These are phyloP conservation scores for Pelusios castaneus DNA, from an alignment of 2,113 vertebrate species.

Conservation along the genomic window DNA sequence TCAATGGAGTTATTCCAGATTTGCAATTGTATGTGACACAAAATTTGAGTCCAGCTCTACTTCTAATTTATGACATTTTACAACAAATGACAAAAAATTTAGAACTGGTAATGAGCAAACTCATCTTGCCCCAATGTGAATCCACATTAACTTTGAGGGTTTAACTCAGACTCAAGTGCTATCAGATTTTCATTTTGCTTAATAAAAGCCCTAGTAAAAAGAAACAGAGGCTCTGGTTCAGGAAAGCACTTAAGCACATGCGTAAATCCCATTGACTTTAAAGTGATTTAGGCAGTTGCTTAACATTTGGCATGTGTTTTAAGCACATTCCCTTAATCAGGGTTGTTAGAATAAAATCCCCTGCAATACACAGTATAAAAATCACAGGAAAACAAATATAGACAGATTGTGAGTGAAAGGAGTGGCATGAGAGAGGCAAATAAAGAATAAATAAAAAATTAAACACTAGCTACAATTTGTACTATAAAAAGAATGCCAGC, in stretches of 20 bases:
- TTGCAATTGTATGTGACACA: not conserved
- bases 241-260: not conserved
- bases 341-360: not conserved
- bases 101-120: not conserved
- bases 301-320: conserved; percentile 13
- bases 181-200: conserved; percentile 12
- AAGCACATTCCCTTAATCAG: conserved; percentile 15
- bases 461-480: not conserved
- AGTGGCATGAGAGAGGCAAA: too few species aligned
- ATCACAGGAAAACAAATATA: not conserved
- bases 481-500: not conserved
- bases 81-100: not conserved
- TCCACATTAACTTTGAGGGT: conserved; percentile 21
- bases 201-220: conserved; percentile 2
- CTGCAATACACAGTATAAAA: not conserved
- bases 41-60: not conserved
- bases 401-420: not conserved
- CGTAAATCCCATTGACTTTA: not conserved
- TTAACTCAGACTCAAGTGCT: conserved; percentile 3
- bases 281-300: not conserved
- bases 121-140: conserved; percentile 9
- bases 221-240: conserved; percentile 25
- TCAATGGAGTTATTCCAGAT: not conserved
- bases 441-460: too few species aligned
- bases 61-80: not conserved